A percentile compares a stretch with the other conserved stretches of the same genome.
These are phyloP conservation scores for Leuciscus idus DNA, from an alignment of 2,113 vertebrate genomes.

Conservation along the genomic window DNA sequence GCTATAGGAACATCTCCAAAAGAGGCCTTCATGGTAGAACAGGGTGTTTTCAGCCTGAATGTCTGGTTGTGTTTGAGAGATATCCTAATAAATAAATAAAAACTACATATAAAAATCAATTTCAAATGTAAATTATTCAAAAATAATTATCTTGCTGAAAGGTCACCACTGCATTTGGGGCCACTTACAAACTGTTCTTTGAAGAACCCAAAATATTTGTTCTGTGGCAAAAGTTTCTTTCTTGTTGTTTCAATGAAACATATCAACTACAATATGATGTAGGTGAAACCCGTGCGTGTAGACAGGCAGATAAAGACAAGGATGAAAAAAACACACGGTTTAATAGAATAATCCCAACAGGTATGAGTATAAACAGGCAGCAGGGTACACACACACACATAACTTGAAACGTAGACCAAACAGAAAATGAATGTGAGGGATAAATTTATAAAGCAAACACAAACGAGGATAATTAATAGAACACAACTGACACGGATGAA, in stretches of 20 bases:
- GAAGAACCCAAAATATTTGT: background rate
- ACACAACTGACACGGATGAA: no score
- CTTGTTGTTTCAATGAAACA: background rate
- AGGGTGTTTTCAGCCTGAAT: background rate
- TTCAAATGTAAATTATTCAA: background rate
- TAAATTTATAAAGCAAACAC: no score
- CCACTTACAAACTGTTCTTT: background rate
- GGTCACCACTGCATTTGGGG: background rate
- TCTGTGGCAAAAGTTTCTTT: background rate
- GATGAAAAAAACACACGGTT: no score
- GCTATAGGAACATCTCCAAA: conserved; percentile 85
- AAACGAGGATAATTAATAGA: no score
- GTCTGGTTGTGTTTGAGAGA: background rate
- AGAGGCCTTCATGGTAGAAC: conserved; percentile 87
- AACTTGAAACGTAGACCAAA: no score
- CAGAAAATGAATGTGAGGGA: no score
- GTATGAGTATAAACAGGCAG: no score
- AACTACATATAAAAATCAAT: background rate
- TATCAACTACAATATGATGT: background rate
- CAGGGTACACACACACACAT: no score
- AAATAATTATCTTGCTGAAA: background rate
- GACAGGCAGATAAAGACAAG: no score
- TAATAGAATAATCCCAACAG: no score
- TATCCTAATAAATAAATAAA: conserved; percentile 22
- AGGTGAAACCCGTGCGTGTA: background rate